Evolutionary conservation across 2,113 vertebrate genomes (phyloP).

Genomic region (Esox niger): DNA sequence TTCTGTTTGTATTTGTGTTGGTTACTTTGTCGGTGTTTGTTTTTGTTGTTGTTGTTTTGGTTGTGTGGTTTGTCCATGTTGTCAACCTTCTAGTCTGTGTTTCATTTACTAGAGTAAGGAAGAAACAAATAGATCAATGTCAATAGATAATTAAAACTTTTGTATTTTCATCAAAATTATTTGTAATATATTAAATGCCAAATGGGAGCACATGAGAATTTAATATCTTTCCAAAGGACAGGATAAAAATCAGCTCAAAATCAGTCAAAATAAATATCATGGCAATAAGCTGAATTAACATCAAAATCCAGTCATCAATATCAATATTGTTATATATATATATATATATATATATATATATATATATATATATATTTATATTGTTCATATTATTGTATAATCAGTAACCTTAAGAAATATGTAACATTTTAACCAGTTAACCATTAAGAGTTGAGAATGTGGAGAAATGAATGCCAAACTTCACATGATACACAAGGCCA

Average conservation of each 20-base stretch:
- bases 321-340: background rate
- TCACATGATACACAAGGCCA: background rate
- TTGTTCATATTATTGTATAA: too few relatives aligned
- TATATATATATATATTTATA: too few relatives aligned
- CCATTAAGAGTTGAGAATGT: background rate
- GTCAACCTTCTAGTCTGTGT: conserved; percentile 54
- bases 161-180: background rate
- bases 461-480: background rate
- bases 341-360: too few relatives aligned
- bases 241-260: background rate
- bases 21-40: conserved; percentile 41
- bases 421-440: background rate
- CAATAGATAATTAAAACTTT: background rate
- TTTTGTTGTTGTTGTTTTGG: conserved; percentile 55
- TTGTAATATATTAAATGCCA: background rate
- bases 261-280: background rate
- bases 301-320: background rate
- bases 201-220: too few relatives aligned
- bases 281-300: background rate
- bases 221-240: background rate
- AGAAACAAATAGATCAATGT: conserved; percentile 55
- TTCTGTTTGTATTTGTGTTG: conserved; percentile 52
- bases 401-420: too few relatives aligned
- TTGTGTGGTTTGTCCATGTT: conserved; percentile 63
- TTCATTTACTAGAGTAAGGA: conserved; percentile 72